Base-by-base conservation (phyloP, 1,140 invertebrate species). In the Oryctes rhinoceros region DNA sequence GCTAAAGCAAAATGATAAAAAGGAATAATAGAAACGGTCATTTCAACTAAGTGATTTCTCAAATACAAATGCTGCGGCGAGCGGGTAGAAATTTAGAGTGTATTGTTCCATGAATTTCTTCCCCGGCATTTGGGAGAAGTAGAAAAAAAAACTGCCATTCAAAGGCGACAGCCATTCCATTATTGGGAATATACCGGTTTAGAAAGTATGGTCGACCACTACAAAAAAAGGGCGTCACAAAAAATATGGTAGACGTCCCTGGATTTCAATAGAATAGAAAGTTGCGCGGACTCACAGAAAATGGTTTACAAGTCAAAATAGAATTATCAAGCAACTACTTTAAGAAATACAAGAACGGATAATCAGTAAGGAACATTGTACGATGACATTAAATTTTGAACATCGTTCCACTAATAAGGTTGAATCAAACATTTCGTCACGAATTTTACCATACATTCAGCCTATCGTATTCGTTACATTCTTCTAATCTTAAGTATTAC, bases 181-280 rank as follows among this genome's bases (percentile, higher is more conserved):
- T 71, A 71, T 71, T 71, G 65, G 65, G 13, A 71, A 71, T 71
- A 71, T 71, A 71, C 24, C 47, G 77, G 48, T 75, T 65, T 81
- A 81, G 80, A 81, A 81, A 81, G 78, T 81, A 62, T 79, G 79
- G 53, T 53, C 83, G 80, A 81, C 83, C 83, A 83, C 82, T 79
- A 80, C 83, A 80, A 80, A 82, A 82, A 82, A 81, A 18, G 53
- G 15, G 82, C 79, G 80, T 79, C 71, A 79, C 81, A 81, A 80
- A 81, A 80, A 81, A 81, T 77, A 30, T 48, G 47, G 65, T 59
- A 71, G 65, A 35, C 53, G 53, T n/a, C 20, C 9, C 18, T 6
- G 65, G 35, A 71, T 71, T 71, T 24, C 24, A 71, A 15, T 24
- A 35, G 65, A 71, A 35, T 71, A 71, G 65, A 71, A 71, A 71